A percentile compares a stretch with the other conserved stretches of the same genome.
Conservation (phyloP, 2,113 vertebrate species). For the Saiga tatarica region DNA sequence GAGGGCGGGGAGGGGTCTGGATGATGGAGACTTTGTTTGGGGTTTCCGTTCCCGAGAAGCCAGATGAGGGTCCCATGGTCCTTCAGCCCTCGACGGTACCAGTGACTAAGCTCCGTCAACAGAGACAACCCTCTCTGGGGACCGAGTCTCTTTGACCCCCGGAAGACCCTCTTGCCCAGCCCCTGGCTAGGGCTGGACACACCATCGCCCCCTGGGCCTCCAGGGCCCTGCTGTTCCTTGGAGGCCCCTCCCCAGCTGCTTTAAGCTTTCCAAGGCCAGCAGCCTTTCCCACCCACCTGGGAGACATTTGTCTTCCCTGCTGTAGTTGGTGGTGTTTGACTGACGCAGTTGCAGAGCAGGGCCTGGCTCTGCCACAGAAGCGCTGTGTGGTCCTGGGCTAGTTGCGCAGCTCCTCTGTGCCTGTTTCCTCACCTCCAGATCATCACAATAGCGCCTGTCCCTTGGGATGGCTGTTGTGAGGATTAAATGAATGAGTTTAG, state of each 20-base stretch:
- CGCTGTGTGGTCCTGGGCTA: not conserved
- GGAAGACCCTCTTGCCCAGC: not conserved
- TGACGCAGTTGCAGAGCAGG: accelerated
- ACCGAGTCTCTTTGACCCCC: accelerated
- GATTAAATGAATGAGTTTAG: not conserved
- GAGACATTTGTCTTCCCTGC: not conserved
- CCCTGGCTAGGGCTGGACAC: not conserved
- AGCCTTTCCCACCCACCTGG: not conserved
- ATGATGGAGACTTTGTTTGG: not conserved
- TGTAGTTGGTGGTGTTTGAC: not conserved
- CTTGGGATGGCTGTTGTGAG: not conserved
- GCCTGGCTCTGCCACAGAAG: not conserved
- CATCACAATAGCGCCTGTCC: not conserved
- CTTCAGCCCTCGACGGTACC: not conserved
- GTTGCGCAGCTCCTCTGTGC: not conserved
- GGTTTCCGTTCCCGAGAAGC: not conserved
- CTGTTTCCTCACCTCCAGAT: not conserved
- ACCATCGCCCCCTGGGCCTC: not conserved
- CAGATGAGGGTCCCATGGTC: not conserved
- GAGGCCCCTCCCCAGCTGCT: not conserved
- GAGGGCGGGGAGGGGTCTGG: not conserved
- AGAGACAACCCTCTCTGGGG: not conserved
- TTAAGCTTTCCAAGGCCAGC: not conserved
- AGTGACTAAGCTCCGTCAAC: not conserved
- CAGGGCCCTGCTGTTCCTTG: not conserved